phyloP scores from a whole-genome alignment of 2,888 invertebrate genomes.

The Ceramica pisi region DNA sequence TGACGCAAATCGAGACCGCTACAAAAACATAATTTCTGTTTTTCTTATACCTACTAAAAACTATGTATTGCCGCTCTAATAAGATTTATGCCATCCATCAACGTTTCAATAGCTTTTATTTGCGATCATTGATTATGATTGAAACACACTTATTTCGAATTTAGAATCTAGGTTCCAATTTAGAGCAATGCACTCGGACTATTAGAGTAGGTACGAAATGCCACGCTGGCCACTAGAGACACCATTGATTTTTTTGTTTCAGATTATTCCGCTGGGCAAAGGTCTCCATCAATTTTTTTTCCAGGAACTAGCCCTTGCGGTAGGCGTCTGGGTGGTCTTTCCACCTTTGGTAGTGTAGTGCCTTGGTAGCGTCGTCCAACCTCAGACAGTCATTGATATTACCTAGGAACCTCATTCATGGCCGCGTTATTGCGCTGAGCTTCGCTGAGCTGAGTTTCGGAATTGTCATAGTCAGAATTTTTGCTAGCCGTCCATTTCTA shows the following conservation, averaged over 20 bases:
- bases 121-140: constrained; percentile 55
- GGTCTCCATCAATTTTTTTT: no score
- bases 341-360: no score
- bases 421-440: background rate
- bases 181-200: constrained; percentile 28
- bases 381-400: no score
- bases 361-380: no score
- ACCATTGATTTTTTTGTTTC: background rate
- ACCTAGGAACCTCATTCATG: background rate
- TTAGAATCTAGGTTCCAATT: constrained; percentile 43
- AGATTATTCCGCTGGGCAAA: background rate
- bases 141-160: constrained; percentile 42
- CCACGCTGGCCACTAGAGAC: background rate
- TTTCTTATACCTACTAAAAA: constrained; percentile 10
- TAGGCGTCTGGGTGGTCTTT: no score
- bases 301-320: no score
- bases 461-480: background rate
- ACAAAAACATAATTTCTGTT: background rate
- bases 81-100: constrained; percentile 29
- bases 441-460: background rate
- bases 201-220: background rate
- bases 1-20: background rate
- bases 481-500: background rate
- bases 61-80: background rate
- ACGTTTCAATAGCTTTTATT: constrained; percentile 39